Conservation (phyloP, 2,113 vertebrate species). For the Seriola quinqueradiata region DNA sequence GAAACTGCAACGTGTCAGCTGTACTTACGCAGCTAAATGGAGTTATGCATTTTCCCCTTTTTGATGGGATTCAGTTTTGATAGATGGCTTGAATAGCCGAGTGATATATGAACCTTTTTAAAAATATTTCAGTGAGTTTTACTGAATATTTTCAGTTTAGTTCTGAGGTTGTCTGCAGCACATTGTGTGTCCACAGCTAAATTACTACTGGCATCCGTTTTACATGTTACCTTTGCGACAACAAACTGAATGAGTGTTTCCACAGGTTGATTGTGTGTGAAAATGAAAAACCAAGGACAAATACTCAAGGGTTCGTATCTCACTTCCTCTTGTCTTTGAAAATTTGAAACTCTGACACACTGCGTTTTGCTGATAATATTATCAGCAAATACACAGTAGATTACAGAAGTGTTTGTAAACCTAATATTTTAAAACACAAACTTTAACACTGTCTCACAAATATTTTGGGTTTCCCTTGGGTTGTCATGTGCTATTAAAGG, state of each 20-base stretch:
- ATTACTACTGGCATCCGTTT: conserved; percentile 18
- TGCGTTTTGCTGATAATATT: conserved; percentile 27
- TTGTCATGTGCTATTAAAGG: conserved; percentile 14
- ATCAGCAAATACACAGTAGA: conserved; percentile 29
- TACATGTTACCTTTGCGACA: conserved; percentile 14
- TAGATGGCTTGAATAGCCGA: conserved; percentile 21
- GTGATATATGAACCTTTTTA: conserved; percentile 31
- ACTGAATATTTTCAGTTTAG: conserved; percentile 24
- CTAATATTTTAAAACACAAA: conserved; percentile 47
- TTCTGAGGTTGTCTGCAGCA: conserved; percentile 34
- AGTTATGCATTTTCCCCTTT: conserved; percentile 63
- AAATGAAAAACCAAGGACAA: conserved; percentile 24
- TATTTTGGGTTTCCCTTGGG: background rate
- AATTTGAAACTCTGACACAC: background rate
- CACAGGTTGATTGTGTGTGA: background rate
- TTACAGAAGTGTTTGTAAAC: conserved; percentile 39
- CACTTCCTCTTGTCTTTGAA: conserved; percentile 1
- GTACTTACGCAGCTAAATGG: conserved; percentile 42
- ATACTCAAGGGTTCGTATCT: conserved; percentile 3
- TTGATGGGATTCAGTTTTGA: conserved; percentile 61
- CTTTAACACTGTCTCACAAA: conserved; percentile 3
- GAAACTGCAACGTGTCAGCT: conserved; percentile 39
- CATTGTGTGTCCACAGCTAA: conserved; percentile 17
- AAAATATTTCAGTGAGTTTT: conserved; percentile 40
- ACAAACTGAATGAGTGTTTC: conserved; percentile 22